These are phyloP conservation scores for Chaetodon trifascialis DNA, from an alignment of 2,113 vertebrate genomes.

Conservation along the genomic window DNA sequence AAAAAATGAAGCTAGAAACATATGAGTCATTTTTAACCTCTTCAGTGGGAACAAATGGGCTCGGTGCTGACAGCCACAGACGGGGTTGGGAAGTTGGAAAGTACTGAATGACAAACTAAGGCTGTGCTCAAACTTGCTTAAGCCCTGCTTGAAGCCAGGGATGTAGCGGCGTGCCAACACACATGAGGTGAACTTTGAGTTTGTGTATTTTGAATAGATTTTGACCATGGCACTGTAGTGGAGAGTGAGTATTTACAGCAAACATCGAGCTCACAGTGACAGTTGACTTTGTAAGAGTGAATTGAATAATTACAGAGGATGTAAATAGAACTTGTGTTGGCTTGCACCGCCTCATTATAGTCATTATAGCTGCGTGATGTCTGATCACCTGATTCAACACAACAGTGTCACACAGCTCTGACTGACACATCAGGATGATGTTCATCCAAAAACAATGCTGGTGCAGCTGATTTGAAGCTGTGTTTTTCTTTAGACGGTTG, in stretches of 20 bases:
- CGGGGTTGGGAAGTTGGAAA: neutral
- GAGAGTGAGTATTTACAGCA: slow-evolving; percentile 8
- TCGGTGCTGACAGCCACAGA: neutral
- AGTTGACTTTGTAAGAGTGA: slow-evolving; percentile 51
- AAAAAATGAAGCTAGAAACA: neutral
- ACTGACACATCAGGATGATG: slow-evolving; percentile 24
- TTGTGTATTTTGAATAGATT: neutral
- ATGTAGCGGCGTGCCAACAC: neutral
- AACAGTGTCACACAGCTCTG: slow-evolving; percentile 28
- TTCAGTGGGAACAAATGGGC: neutral
- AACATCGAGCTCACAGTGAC: slow-evolving; percentile 18
- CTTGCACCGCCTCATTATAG: slow-evolving; percentile 37
- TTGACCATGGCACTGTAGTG: neutral
- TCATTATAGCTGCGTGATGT: slow-evolving; percentile 69
- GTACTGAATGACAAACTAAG: neutral
- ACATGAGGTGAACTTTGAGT: too few relatives aligned
- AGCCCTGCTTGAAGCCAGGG: too few relatives aligned
- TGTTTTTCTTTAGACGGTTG: neutral
- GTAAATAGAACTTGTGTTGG: slow-evolving; percentile 71
- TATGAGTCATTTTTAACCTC: neutral
- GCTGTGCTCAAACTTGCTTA: neutral
- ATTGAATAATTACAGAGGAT: slow-evolving; percentile 74
- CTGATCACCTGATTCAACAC: slow-evolving; percentile 73
- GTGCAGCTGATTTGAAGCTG: neutral
- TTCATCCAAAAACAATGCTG: neutral